These are phyloP conservation scores for Cyphomyrus discorhynchus DNA, from an alignment of 2,113 vertebrate species.

Conservation along the genomic window DNA sequence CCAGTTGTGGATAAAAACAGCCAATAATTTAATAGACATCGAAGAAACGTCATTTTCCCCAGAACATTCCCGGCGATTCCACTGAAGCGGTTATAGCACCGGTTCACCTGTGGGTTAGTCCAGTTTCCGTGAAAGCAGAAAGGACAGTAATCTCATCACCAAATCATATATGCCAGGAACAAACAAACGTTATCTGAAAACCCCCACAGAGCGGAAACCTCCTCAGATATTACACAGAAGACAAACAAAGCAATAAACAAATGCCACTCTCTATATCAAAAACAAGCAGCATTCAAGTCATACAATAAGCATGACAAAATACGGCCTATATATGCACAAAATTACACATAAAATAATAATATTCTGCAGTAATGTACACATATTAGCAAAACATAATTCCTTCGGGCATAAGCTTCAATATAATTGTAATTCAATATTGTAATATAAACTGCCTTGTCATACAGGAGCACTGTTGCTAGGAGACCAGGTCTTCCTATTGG, in stretches of 20 bases:
- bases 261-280: neutral
- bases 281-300: neutral
- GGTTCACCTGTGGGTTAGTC: neutral
- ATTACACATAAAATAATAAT: neutral
- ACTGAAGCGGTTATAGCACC: neutral
- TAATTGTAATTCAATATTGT: neutral
- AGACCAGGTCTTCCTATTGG: neutral
- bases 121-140: neutral
- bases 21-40: neutral
- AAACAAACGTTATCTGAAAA: neutral
- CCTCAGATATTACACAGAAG: neutral
- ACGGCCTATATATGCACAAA: neutral
- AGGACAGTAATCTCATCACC: neutral
- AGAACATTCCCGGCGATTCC: neutral
- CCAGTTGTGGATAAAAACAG: neutral
- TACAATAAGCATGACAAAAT: neutral
- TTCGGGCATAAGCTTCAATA: neutral
- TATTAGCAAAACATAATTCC: neutral
- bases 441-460: conserved; percentile 7
- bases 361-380: neutral
- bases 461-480: conserved; percentile 17
- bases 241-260: neutral
- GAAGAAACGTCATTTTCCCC: neutral
- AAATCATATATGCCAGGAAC: neutral
- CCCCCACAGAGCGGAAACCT: no score